Evolutionary conservation across 2,113 vertebrate genomes (phyloP), one percentile per base, ranked within the genome.

Genomic region (Pristiophorus japonicus): DNA sequence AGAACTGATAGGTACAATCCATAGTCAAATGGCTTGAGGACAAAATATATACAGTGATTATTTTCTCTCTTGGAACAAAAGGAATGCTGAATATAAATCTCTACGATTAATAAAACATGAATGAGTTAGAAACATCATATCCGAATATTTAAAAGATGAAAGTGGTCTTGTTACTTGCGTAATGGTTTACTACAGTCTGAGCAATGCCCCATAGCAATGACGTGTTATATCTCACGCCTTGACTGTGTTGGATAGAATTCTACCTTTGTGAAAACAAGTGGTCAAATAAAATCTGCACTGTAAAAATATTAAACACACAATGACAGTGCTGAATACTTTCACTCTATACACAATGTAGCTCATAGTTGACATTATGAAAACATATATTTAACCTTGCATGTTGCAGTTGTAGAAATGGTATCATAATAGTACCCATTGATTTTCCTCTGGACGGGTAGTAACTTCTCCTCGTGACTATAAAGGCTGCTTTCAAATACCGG

Each of bases 31-130:
- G 18, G 55, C 34, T 34, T 27, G 42, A 94, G 47, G 93, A 38
- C 38, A 70, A 70, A 70, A 55, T n/a, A 88, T 30, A 47, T 34
- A 47, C 18, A 45, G 30, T 92, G 34, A 70, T 94, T 67, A 67
- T 47, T 47, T 70, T 94, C 66, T 94, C 62, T 70, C 65, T 14
- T 66, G 42, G 47, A 45, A 67, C 63, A 94, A 65, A 94, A 59
- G 87, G 30, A 34, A 70, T 67, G 38, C 62, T 94, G 93, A 94
- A 91, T 47, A 51, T 70, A 70, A 94, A 70, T 70, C 30, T 91
- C 88, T 63, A 47, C 14, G 42, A 70, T 70, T 42, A 94, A 94
- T 70, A 70, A 94, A 94, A 70, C 27, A 94, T 94, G n/a, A 94
- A 94, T 18, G 66, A 94, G 45, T 47, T 70, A 45, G 38, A 94